phyloP scores from a whole-genome alignment of 2,113 vertebrate species.

The Hystrix cristata region DNA sequence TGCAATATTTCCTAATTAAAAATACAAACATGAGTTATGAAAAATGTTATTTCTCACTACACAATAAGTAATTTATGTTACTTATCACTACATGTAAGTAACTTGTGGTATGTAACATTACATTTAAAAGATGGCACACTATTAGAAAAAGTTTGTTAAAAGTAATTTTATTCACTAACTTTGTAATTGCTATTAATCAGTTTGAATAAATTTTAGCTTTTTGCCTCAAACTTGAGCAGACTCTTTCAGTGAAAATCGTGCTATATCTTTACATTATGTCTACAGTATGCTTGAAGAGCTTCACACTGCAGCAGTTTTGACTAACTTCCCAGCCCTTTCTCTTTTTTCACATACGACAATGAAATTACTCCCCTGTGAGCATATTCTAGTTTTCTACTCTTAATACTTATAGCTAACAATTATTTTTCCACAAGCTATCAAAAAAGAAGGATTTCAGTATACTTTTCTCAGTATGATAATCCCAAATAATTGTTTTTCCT shows the following conservation, averaged over 20 bases:
- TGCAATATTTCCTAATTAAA: not conserved
- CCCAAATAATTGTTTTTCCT: not conserved
- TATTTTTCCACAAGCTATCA: not conserved
- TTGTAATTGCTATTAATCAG: constrained; percentile 11
- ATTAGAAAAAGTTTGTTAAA: not conserved
- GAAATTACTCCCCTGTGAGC: not conserved
- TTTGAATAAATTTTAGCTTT: constrained; percentile 30
- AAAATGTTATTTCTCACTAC: not conserved
- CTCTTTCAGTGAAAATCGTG: not conserved
- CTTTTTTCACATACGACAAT: not conserved
- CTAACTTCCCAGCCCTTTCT: not conserved
- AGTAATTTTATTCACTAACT: constrained; percentile 30
- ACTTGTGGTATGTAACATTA: not conserved
- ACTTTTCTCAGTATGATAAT: not conserved
- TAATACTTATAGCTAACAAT: not conserved
- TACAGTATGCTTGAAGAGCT: not conserved
- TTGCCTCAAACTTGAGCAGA: not conserved
- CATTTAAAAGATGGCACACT: constrained; percentile 9
- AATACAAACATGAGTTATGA: not conserved
- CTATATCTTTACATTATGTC: not conserved
- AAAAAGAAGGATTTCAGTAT: not conserved
- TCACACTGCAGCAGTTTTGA: not conserved
- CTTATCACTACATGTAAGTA: not conserved
- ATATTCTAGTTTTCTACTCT: not conserved
- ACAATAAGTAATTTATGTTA: not conserved